Conservation (phyloP, 2,888 invertebrate genomes). For the Synanthedon vespiformis region DNA sequence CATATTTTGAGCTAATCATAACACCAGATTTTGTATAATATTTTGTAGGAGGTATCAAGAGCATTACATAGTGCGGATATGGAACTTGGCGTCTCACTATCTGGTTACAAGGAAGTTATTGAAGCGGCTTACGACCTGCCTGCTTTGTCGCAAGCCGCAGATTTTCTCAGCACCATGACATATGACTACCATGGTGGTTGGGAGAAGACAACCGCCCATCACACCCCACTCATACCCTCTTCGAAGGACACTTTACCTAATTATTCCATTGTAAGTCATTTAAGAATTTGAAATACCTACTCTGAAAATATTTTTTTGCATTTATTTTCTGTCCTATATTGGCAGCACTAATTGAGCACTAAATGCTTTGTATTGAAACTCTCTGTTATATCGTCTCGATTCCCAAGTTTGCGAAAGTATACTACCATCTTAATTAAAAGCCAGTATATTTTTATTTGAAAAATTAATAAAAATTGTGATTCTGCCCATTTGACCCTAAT, state of each 20-base stretch:
- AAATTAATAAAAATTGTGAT: too few relatives aligned
- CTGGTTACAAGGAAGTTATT: constrained; percentile 92
- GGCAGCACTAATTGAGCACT: too few relatives aligned
- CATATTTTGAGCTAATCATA: not conserved
- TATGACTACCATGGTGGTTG: constrained; percentile 93
- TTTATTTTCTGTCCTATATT: too few relatives aligned
- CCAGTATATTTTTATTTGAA: too few relatives aligned
- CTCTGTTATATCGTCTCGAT: too few relatives aligned
- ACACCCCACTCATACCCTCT: constrained; percentile 79
- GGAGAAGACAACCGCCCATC: constrained; percentile 84
- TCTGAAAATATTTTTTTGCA: too few relatives aligned
- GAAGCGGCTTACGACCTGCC: constrained; percentile 86
- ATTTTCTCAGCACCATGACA: constrained; percentile 88
- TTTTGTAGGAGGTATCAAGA: constrained; percentile 70
- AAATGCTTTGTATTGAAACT: too few relatives aligned
- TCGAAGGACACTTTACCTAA: constrained; percentile 77
- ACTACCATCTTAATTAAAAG: too few relatives aligned
- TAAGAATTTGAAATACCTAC: too few relatives aligned
- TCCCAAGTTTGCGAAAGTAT: too few relatives aligned
- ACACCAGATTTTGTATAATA: not conserved
- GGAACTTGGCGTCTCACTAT: constrained; percentile 83
- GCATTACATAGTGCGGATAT: constrained; percentile 78
- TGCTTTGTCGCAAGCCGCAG: constrained; percentile 75
- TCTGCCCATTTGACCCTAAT: too few relatives aligned
- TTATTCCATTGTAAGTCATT: constrained; percentile 78